These are phyloP conservation scores for Eupeodes corollae DNA, from an alignment of 1,140 invertebrate species.

Conservation along the genomic window DNA sequence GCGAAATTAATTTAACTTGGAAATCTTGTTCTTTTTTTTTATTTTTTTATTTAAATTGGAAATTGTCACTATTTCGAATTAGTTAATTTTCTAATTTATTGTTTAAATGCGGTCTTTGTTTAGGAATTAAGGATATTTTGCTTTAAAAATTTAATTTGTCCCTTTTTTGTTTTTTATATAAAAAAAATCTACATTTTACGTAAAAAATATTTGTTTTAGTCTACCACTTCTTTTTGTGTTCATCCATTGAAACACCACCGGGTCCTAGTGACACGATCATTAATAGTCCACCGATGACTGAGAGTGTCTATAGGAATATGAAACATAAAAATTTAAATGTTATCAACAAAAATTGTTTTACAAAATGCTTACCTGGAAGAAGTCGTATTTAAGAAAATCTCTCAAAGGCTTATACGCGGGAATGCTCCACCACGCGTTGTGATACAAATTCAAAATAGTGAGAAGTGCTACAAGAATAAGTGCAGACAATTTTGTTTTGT, in stretches of 20 bases:
- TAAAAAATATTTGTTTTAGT: slow-evolving; percentile 4
- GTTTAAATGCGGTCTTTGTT: too few species aligned
- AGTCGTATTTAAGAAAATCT: slow-evolving; percentile 99
- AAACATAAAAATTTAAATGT: slow-evolving; percentile 3
- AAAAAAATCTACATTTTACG: too few species aligned
- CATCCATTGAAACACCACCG: slow-evolving; percentile 98
- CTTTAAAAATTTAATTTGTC: too few species aligned
- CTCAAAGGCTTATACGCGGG: slow-evolving; percentile 87
- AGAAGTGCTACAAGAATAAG: slow-evolving; percentile 86
- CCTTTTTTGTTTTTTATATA: too few species aligned
- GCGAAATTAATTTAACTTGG: too few species aligned
- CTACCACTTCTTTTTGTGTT: slow-evolving; percentile 99
- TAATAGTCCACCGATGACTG: slow-evolving; percentile 95
- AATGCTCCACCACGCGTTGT: slow-evolving; percentile 97
- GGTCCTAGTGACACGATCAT: slow-evolving; percentile 98
- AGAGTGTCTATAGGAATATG: slow-evolving; percentile 72
- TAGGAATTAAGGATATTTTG: too few species aligned
- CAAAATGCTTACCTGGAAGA: slow-evolving; percentile 75
- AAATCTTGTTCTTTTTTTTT: too few species aligned
- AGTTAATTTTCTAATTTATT: too few species aligned
- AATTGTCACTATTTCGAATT: too few species aligned
- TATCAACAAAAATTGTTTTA: slow-evolving; percentile 1
- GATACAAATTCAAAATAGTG: slow-evolving; percentile 84
- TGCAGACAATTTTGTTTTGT: slow-evolving; percentile 97
- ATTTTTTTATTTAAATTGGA: too few species aligned